phyloP scores from a whole-genome alignment of 1,140 invertebrate species.

The Lasioglossum albipes region DNA sequence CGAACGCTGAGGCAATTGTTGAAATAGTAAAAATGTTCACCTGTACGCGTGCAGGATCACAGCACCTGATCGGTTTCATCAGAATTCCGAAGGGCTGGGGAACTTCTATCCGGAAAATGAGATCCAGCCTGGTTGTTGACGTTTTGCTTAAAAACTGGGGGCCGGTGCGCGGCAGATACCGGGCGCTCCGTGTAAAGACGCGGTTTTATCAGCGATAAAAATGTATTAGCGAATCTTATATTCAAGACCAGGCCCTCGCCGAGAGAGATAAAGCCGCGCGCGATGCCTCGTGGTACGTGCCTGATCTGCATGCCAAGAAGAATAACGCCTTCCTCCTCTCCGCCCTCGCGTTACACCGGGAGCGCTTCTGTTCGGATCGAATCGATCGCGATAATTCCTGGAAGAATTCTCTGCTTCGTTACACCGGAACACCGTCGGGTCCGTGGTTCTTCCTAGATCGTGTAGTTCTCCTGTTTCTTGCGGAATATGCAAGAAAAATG shows the following conservation, averaged over 20 bases:
- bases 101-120: too few species aligned
- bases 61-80: too few species aligned
- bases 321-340: constrained; percentile 24
- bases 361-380: constrained; percentile 2
- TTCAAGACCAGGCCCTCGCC: constrained; percentile 55
- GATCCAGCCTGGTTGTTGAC: constrained; percentile 23
- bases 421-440: background rate
- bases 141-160: constrained; percentile 28
- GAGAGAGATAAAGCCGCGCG: constrained; percentile 59
- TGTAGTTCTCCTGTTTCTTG: too few species aligned
- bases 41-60: too few species aligned
- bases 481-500: too few species aligned
- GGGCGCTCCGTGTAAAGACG: constrained; percentile 38
- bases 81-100: background rate
- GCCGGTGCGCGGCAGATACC: constrained; percentile 37
- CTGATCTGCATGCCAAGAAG: constrained; percentile 59
- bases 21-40: too few species aligned
- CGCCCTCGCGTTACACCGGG: background rate
- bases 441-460: too few species aligned
- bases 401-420: background rate
- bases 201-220: constrained; percentile 64
- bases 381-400: constrained; percentile 3
- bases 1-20: too few species aligned
- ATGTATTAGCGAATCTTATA: constrained; percentile 65
- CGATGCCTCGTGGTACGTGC: constrained; percentile 60